Percentiles rank a stretch among this genome's conserved stretches.
Conservation (phyloP, 23 tunicate genomes). For the Halocynthia roretzi region DNA sequence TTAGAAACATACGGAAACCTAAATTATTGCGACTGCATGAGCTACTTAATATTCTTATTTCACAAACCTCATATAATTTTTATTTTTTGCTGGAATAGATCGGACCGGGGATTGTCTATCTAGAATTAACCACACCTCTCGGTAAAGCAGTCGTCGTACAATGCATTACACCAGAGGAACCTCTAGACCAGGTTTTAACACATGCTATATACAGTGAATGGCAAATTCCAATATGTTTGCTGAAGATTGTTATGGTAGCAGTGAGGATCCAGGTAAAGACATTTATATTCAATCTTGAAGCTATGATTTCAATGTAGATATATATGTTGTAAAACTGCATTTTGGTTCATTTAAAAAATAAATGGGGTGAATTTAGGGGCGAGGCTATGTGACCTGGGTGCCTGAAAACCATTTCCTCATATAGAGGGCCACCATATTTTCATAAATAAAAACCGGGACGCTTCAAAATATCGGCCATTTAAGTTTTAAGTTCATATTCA, state of each 20-base stretch:
- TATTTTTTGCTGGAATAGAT: slow-evolving; percentile 32
- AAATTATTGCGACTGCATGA: neutral
- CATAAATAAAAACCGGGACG: too few species aligned
- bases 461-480: too few species aligned
- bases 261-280: slow-evolving; percentile 11
- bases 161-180: slow-evolving; percentile 57
- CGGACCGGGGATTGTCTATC: slow-evolving; percentile 86
- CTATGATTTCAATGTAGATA: too few species aligned
- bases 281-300: too few species aligned
- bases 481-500: too few species aligned
- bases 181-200: slow-evolving; percentile 64
- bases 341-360: too few species aligned
- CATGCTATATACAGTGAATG: slow-evolving; percentile 20
- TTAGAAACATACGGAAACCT: too few species aligned
- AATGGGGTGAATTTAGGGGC: too few species aligned
- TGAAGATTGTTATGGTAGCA: slow-evolving; percentile 1
- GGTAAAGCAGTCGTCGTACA: slow-evolving; percentile 59
- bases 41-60: neutral
- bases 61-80: neutral
- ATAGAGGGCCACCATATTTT: too few species aligned
- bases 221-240: slow-evolving; percentile 9
- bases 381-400: too few species aligned
- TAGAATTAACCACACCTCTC: slow-evolving; percentile 40
- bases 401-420: too few species aligned
- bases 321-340: too few species aligned